Conservation (phyloP, 2,888 invertebrate species). For the Drosophila mayaguana region DNA sequence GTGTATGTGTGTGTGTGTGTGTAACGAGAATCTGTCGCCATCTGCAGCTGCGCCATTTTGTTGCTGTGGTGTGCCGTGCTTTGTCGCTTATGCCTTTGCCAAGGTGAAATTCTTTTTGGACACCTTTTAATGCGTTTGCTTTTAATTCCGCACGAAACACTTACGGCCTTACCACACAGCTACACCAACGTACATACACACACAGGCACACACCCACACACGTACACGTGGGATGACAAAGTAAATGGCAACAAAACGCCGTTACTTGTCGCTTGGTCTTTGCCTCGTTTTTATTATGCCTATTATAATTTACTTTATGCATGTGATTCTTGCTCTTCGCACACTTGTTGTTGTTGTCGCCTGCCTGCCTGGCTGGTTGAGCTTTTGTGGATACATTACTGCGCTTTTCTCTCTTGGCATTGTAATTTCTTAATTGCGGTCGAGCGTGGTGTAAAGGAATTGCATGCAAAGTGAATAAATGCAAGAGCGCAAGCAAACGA, state of each 20-base stretch:
- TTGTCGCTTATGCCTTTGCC: constrained; percentile 49
- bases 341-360: constrained; percentile 4
- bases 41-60: constrained; percentile 76
- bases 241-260: constrained; percentile 68
- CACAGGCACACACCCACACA: constrained; percentile 31
- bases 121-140: constrained; percentile 80
- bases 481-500: constrained; percentile 1
- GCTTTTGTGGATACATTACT: constrained; percentile 53
- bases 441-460: constrained; percentile 37
- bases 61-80: constrained; percentile 31
- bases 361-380: constrained; percentile 19
- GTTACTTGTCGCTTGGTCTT: constrained; percentile 72
- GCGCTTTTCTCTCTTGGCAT: constrained; percentile 41
- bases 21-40: constrained; percentile 54
- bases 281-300: constrained; percentile 75
- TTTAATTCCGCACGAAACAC: constrained; percentile 75
- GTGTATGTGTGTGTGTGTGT: constrained; percentile 20
- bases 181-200: constrained; percentile 30
- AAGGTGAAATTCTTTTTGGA: constrained; percentile 78
- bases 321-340: constrained; percentile 43
- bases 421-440: constrained; percentile 73
- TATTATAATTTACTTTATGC: constrained; percentile 81
- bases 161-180: constrained; percentile 62
- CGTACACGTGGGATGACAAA: constrained; percentile 38
- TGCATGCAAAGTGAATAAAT: constrained; percentile 8